phyloP scores from a whole-genome alignment of 1,140 invertebrate genomes.

The Phenacoccus solenopsis region DNA sequence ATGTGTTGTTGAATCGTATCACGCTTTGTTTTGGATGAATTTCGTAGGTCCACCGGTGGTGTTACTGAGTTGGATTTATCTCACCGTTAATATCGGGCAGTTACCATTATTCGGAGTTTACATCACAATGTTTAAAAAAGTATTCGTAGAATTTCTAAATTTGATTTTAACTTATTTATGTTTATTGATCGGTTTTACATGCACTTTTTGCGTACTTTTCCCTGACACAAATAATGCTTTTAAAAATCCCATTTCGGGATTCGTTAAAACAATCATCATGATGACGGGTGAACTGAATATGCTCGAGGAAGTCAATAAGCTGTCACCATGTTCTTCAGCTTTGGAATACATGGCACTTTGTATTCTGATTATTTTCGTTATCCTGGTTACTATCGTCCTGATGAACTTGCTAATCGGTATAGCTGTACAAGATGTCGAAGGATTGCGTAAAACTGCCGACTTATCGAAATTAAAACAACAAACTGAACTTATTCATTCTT shows the following conservation, averaged over 20 bases:
- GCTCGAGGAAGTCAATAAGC: conserved; percentile 48
- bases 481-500: conserved; percentile 61
- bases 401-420: conserved; percentile 74
- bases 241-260: conserved; percentile 60
- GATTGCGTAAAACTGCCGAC: conserved; percentile 58
- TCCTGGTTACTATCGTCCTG: conserved; percentile 67
- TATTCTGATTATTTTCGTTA: conserved; percentile 56
- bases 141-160: conserved; percentile 71
- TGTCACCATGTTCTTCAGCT: conserved; percentile 43
- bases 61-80: conserved; percentile 70
- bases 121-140: conserved; percentile 73
- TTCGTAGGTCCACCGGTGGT: conserved; percentile 68
- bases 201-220: conserved; percentile 70
- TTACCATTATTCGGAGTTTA: conserved; percentile 72
- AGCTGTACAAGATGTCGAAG: conserved; percentile 65
- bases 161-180: conserved; percentile 69
- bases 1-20: too few relatives aligned
- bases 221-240: conserved; percentile 61
- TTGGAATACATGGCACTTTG: conserved; percentile 45
- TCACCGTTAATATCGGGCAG: conserved; percentile 77
- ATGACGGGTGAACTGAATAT: conserved; percentile 76
- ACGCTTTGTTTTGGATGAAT: too few relatives aligned
- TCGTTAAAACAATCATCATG: conserved; percentile 74
- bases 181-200: conserved; percentile 67
- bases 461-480: conserved; percentile 58